Base-by-base conservation (phyloP, 35 echinoderm and acorn worm species). In the Acanthaster planci region DNA sequence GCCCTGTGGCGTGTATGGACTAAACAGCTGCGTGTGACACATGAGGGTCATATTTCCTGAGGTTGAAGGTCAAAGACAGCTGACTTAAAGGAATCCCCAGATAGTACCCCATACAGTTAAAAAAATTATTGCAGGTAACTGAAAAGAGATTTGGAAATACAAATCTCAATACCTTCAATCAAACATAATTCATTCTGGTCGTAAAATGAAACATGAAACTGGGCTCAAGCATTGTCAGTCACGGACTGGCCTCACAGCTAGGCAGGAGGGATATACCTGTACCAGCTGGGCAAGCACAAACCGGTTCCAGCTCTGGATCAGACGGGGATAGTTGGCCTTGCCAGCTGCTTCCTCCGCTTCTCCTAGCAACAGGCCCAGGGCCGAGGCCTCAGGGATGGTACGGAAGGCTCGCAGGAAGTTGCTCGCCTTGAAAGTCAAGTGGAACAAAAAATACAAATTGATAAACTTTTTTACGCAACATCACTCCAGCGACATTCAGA, bases 331-430 rank as follows among this genome's bases (percentile, higher is more conserved):
- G 67, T 97, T 97, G 35, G 85, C 90, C 79, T 88, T 93, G 4
- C 96, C 96, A 10, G 92, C 86, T 4, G 92, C 87, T 59, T 99
- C 96, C 78, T 99, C 96, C 8, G 86, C 92, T 76, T 99, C 96
- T 0, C 89, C 96, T 16, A 99, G 82, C 0, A 99, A 77, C 75
- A 99, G 78, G 5, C 92, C 96, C 7, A 99, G 77, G 0, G 96
- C 96, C 16, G 96, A 99, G 3, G 82, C 96, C 79, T 99, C 96
- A 55, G 96, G 96, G 27, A 99, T 99, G n/a, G 96, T 99, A 39
- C 96, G 88, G 83, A 99, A 99, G 60, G 96, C 96, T 76, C 96
- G 55, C 2, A 99, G 35, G 51, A 99, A 97, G 76, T 97, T 99
- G 52, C 91, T 99, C 21, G 88, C 92, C 96, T 97, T 68, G 12